These are phyloP conservation scores for Nipponacmea schrenckii DNA, from an alignment of 2,888 invertebrate species.

Conservation along the genomic window DNA sequence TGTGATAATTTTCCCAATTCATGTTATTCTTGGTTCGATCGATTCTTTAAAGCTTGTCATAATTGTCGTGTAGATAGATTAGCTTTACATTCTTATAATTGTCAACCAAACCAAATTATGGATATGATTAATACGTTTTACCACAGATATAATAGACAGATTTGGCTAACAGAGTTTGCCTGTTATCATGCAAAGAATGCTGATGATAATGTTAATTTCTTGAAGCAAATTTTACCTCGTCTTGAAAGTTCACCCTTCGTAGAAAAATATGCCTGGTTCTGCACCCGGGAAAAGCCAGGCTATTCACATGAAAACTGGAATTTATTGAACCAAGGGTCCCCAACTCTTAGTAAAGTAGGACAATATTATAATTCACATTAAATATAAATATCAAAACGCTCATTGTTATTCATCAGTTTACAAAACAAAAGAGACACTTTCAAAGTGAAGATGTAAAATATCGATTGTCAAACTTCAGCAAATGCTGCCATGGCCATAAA, in stretches of 20 bases:
- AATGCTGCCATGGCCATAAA: too few species aligned
- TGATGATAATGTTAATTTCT: slow-evolving; percentile 28
- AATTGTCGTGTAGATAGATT: slow-evolving; percentile 42
- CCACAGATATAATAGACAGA: slow-evolving; percentile 32
- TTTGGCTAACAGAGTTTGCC: slow-evolving; percentile 43
- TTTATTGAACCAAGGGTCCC: too few species aligned
- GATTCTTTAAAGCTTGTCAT: slow-evolving; percentile 39
- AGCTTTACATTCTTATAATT: slow-evolving; percentile 42
- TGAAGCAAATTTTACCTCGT: slow-evolving; percentile 34
- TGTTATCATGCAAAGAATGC: slow-evolving; percentile 31
- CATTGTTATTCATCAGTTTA: too few species aligned
- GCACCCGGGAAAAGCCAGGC: slow-evolving; percentile 19
- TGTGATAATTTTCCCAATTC: slow-evolving; percentile 21
- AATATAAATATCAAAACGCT: too few species aligned
- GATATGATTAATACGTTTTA: slow-evolving; percentile 28
- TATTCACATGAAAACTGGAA: too few species aligned
- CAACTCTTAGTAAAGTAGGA: too few species aligned
- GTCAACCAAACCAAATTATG: slow-evolving; percentile 34
- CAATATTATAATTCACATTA: too few species aligned
- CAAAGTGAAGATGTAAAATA: too few species aligned
- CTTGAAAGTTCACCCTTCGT: slow-evolving; percentile 35
- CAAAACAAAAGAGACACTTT: too few species aligned
- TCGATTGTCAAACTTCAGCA: too few species aligned
- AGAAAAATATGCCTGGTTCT: slow-evolving; percentile 35
- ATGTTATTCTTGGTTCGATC: slow-evolving; percentile 39